Evolutionary conservation across 2,888 invertebrate species (phyloP), one percentile per base, ranked within the genome.

Genomic region (Aleiodes leptofemur): DNA sequence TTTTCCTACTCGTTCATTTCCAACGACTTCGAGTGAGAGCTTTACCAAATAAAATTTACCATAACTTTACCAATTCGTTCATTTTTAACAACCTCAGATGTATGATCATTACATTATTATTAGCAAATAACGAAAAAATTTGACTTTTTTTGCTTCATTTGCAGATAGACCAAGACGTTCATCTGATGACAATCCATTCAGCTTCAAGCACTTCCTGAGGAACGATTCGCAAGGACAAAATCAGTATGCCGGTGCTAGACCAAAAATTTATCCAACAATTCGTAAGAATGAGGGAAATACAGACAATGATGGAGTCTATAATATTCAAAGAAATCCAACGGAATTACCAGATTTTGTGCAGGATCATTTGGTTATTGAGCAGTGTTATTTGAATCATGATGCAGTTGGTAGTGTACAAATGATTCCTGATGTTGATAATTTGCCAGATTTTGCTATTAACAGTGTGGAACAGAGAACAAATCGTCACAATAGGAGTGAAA

Each of bases 261-360:
- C 96, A 5, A 96, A 96, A 90, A 93, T 95, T 78, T 92, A 91
- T 83, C 87, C 90, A 13, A 80, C 85, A 6, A 9, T 38, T 16
- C 5, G 55, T 13, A 53, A 43, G 7, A 29, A 90, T 81, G 91
- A 92, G 81, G 90, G 90, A 83, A 90, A 90, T 79, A 89, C 91
- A 79, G 91, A 91, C 81, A 91, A 91, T 85, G 89, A 92, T 86
- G 86, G 92, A 66, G 87, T 90, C 61, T 90, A 90, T 31, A 64
- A 14, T 9, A 16, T 53, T 77, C 87, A 91, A 0, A 90, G 92
- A 73, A 91, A 91, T 82, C 91, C 94, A 82, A 94, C 94, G 2
- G 94, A 94, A 8, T 87, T 96, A 80, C 96, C 96, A 0, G 96
- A 96, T 88, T 96, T 96, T 90, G 96, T 97, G 70, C 96, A 96